Percentiles rank a stretch among this genome's conserved stretches.
These are phyloP conservation scores for Coendou prehensilis DNA, from an alignment of 2,797 vertebrate species.

Conservation along the genomic window DNA sequence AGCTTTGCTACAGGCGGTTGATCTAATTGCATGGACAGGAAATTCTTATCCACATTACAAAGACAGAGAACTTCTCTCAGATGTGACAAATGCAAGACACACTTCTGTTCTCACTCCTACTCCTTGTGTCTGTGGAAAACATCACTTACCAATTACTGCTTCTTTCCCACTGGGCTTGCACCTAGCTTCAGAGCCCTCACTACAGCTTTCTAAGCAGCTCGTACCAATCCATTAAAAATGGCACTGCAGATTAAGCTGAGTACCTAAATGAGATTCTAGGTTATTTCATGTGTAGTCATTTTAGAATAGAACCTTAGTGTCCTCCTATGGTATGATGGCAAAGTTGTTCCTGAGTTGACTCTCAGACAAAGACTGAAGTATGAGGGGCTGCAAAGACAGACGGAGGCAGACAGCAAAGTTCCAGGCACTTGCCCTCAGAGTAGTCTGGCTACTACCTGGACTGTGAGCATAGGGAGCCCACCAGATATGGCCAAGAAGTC, in stretches of 20 bases:
- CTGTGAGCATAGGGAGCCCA: background rate
- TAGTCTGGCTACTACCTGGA: background rate
- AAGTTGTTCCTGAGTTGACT: conserved; percentile 14
- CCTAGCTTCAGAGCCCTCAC: conserved; percentile 14
- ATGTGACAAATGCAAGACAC: conserved; percentile 56
- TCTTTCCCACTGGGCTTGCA: conserved; percentile 15
- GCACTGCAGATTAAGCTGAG: background rate
- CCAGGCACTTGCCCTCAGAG: background rate
- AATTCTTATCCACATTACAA: conserved; percentile 54
- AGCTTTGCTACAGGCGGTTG: conserved; percentile 36
- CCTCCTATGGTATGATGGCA: background rate
- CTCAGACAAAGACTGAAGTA: conserved; percentile 39
- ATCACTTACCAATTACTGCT: conserved; percentile 43
- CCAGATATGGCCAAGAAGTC: background rate
- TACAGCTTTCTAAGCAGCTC: background rate
- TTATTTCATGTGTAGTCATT: background rate
- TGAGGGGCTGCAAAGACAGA: background rate
- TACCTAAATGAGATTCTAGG: background rate
- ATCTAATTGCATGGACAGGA: conserved; percentile 21
- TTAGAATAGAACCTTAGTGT: background rate
- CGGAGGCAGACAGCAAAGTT: background rate
- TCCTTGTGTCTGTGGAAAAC: conserved; percentile 56
- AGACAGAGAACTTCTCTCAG: conserved; percentile 59
- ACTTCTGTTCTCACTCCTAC: conserved; percentile 54
- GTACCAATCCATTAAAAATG: conserved; percentile 1